Percentiles rank a stretch among this genome's conserved stretches.
Evolutionary conservation across 2,888 invertebrate genomes (phyloP).

Genomic region (Rotaria magnacalcarata): DNA sequence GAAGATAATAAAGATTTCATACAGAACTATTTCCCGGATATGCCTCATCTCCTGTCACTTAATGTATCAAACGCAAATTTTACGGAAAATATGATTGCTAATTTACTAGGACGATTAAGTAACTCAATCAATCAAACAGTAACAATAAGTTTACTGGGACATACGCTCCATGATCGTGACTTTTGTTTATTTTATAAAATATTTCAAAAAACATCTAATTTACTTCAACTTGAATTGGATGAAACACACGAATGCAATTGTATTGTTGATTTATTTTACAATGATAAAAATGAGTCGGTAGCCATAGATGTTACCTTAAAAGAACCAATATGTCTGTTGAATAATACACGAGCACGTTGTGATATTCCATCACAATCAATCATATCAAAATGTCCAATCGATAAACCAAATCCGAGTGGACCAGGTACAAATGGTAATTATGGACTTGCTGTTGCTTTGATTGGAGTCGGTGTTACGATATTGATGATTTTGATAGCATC

Average conservation of each 20-base stretch:
- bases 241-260: slow-evolving; percentile 3
- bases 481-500: background rate
- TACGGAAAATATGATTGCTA: background rate
- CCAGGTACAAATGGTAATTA: background rate
- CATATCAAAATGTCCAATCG: background rate
- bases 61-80: background rate
- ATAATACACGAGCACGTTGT: background rate
- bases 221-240: background rate
- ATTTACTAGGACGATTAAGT: background rate
- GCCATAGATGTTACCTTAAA: background rate
- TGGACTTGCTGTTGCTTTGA: background rate
- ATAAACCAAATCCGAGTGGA: background rate
- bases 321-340: background rate
- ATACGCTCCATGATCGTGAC: background rate
- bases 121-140: background rate
- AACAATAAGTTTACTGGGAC: background rate
- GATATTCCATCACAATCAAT: background rate
- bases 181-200: background rate
- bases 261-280: background rate
- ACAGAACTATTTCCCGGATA: background rate
- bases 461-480: background rate
- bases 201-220: background rate
- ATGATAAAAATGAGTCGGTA: background rate
- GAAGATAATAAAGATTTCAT: background rate
- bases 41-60: background rate